Evolutionary conservation across 2,797 vertebrate genomes (phyloP), one percentile per base, ranked within the genome.

Genomic region (Sebastes oblongus): DNA sequence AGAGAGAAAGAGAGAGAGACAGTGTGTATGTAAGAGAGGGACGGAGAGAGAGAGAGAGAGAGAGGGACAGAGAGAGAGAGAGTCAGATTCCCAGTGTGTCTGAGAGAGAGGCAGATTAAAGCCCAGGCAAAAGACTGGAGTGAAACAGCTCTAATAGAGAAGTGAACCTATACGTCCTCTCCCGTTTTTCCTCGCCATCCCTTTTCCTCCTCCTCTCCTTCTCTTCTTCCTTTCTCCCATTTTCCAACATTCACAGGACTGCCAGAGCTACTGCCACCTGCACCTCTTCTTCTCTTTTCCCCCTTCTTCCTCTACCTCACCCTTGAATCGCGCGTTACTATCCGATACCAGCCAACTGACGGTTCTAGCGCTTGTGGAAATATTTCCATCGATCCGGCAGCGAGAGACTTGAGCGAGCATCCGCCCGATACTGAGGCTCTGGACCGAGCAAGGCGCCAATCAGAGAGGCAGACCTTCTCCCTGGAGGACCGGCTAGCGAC

Each of bases 91-190:
- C 78, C 78, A 84, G 88, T 83, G 89, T 84, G 83, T 79, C 46
- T 85, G 88, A 86, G 82, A 82, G 84, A 66, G 83, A 89, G 84
- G 81, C 76, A 84, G 88, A 90, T 93, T 91, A 91, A 92, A 93
- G 88, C 91, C 66, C 79, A 32, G 85, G 80, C 82, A 68, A 91
- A 90, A 88, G 88, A 92, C 91, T 84, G 88, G 85, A 92, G 91
- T 85, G 77, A 92, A 92, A 91, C 88, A 88, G 93, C 92, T 92
- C 81, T 77, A 92, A 89, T 82, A 89, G 92, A 91, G 89, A 93
- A 95, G 93, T 92, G 92, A 93, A 91, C 85, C 89, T 89, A 80
- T 75, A 88, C 86, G 69, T 92, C 92, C 91, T 92, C 83, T 92
- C 91, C 90, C 85, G 70, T 92, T 90, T 61, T 86, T 92, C 92